A percentile compares a stretch with the other conserved stretches of the same genome.
phyloP scores from a whole-genome alignment of 2,888 invertebrate genomes.

The Eumacrocentrus americanus region DNA sequence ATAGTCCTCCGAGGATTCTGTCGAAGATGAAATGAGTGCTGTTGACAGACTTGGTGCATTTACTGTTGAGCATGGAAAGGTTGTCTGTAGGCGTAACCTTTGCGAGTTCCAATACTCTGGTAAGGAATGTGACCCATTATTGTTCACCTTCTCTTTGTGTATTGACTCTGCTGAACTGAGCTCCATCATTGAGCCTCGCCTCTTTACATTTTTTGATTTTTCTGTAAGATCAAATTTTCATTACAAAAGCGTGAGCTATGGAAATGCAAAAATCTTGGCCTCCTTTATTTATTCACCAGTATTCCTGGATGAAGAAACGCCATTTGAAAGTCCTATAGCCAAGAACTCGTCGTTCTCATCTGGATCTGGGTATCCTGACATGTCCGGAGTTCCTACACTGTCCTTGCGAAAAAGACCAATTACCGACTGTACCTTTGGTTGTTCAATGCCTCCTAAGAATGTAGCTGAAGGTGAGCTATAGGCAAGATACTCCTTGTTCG shows the following conservation, averaged over 20 bases:
- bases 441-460: conserved; percentile 87
- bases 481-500: conserved; percentile 90
- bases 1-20: conserved; percentile 62
- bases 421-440: conserved; percentile 86
- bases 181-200: conserved; percentile 84
- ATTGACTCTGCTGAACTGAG: conserved; percentile 63
- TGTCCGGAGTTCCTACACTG: conserved; percentile 75
- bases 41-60: conserved; percentile 68
- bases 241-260: neutral
- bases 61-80: conserved; percentile 58
- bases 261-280: neutral
- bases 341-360: conserved; percentile 68
- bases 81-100: conserved; percentile 48
- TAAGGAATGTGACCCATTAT: conserved; percentile 51
- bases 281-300: conserved; percentile 14
- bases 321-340: conserved; percentile 62
- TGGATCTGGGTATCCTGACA: conserved; percentile 61
- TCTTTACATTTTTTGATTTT: conserved; percentile 67
- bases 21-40: conserved; percentile 71
- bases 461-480: conserved; percentile 92
- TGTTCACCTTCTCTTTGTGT: conserved; percentile 55
- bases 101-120: conserved; percentile 55
- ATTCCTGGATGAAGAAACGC: conserved; percentile 55
- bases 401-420: conserved; percentile 88
- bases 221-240: conserved; percentile 25